Evolutionary conservation across 2,797 vertebrate species (phyloP).

Genomic region (Menidia menidia): DNA sequence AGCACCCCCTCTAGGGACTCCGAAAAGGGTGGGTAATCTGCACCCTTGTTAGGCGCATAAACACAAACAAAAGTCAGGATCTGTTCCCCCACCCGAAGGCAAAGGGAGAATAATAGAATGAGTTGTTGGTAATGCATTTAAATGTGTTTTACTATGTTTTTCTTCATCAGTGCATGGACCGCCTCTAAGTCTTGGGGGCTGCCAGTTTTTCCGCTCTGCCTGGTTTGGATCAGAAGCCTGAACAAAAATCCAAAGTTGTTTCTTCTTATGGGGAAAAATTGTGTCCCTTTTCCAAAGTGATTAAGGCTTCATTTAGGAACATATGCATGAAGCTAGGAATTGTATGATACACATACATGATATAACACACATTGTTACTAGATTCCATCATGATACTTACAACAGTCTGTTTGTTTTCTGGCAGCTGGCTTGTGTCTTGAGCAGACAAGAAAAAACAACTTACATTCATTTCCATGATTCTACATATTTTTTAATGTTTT

Average conservation of each 20-base stretch:
- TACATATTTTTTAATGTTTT: constrained; percentile 9
- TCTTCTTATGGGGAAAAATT: constrained; percentile 38
- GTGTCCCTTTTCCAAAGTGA: constrained; percentile 45
- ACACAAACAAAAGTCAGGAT: no score
- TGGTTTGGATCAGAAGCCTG: constrained; percentile 35
- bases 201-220: constrained; percentile 29
- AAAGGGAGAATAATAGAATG: constrained; percentile 43
- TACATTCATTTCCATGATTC: constrained; percentile 3
- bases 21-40: no score
- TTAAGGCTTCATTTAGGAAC: constrained; percentile 53
- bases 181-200: constrained; percentile 25
- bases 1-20: no score
- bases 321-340: constrained; percentile 23
- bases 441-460: constrained; percentile 14
- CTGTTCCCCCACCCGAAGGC: no score
- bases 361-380: no score
- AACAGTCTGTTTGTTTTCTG: constrained; percentile 31
- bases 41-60: no score
- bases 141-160: neutral
- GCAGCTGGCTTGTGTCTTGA: constrained; percentile 9
- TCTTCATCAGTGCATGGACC: constrained; percentile 28
- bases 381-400: no score
- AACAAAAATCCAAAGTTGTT: constrained; percentile 43
- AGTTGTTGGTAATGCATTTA: constrained; percentile 64
- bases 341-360: constrained; percentile 14